A percentile compares a stretch with the other conserved stretches of the same genome.
phyloP scores from a whole-genome alignment of 1,140 invertebrate genomes.

The Scylla paramamosain region DNA sequence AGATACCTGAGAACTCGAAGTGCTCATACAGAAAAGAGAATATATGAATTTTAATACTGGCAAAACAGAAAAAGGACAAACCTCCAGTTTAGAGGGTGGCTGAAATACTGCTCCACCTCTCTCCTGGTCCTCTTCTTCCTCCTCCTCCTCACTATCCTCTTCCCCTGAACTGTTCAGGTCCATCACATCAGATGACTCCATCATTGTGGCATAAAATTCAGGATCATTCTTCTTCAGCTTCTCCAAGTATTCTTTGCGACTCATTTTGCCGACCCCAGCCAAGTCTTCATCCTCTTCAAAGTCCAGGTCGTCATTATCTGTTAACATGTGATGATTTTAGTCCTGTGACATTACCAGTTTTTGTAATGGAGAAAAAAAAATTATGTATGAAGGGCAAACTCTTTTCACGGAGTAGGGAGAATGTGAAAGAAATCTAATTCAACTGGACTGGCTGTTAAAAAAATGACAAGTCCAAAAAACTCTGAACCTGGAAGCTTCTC shows the following conservation, averaged over 20 bases:
- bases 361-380: background rate
- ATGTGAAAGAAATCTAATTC: too few species aligned
- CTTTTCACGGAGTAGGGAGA: background rate
- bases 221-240: conserved; percentile 67
- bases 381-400: background rate
- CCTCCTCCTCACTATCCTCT: conserved; percentile 38
- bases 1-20: background rate
- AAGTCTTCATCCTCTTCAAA: conserved; percentile 60
- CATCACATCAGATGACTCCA: conserved; percentile 67
- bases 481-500: too few species aligned
- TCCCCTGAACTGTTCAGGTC: conserved; percentile 56
- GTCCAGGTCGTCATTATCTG: conserved; percentile 38
- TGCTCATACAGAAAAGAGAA: background rate
- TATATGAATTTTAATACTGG: background rate
- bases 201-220: conserved; percentile 53
- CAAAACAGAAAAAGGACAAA: background rate
- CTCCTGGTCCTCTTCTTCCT: background rate
- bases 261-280: conserved; percentile 42
- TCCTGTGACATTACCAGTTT: too few species aligned
- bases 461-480: too few species aligned
- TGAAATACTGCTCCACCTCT: conserved; percentile 48
- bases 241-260: conserved; percentile 61
- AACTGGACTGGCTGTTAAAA: too few species aligned
- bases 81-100: conserved; percentile 47
- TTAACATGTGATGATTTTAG: background rate